Conservation (phyloP, 2,113 vertebrate species). For the Fregata magnificens region DNA sequence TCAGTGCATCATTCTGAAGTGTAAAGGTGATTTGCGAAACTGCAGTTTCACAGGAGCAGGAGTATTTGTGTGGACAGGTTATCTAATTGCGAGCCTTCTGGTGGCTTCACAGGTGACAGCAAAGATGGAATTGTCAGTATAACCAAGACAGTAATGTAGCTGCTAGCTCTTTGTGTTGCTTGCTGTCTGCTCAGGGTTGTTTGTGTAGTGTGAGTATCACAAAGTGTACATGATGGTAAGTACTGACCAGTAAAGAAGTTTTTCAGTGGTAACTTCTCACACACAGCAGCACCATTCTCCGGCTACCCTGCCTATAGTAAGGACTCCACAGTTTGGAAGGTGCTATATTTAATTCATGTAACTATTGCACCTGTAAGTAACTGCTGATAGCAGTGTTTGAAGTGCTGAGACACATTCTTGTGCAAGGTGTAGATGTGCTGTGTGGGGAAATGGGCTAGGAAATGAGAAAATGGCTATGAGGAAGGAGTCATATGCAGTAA, state of each 20-base stretch:
- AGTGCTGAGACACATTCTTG: not conserved
- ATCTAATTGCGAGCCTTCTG: not conserved
- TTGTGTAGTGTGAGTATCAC: fast-evolving
- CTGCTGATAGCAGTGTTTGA: not conserved
- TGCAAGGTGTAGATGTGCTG: not conserved
- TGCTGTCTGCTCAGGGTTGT: not conserved
- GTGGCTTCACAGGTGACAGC: not conserved
- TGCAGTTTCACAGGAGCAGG: not conserved
- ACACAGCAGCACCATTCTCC: not conserved
- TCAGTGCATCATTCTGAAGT: not conserved
- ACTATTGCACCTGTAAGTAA: not conserved
- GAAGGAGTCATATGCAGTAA: not conserved
- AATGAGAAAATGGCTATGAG: not conserved
- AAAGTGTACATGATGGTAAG: not conserved
- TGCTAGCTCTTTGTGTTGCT: not conserved
- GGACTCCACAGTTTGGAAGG: not conserved
- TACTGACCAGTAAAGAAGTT: not conserved
- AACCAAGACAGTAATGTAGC: not conserved
- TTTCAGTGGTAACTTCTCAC: not conserved
- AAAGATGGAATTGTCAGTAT: not conserved
- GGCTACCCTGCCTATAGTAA: not conserved
- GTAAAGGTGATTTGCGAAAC: not conserved
- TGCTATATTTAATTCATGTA: not conserved
- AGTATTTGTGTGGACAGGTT: not conserved
- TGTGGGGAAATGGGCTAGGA: not conserved